Base-by-base conservation (phyloP, 2,797 vertebrate genomes). In the Glyptemys insculpta region DNA sequence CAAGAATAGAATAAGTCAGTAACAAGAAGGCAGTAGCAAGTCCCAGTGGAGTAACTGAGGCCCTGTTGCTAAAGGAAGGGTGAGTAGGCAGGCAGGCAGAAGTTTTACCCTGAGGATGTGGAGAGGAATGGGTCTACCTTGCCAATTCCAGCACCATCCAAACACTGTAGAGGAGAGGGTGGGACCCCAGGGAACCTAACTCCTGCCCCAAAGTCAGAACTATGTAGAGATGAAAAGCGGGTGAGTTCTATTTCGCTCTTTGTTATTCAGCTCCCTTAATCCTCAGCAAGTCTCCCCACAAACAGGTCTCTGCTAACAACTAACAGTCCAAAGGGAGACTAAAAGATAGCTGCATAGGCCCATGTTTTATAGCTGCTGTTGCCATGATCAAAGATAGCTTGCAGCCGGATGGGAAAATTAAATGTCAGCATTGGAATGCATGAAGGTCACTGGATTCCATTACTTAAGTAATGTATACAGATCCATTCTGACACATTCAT, bases 401-500 rank as follows among this genome's bases (percentile, higher is more conserved):
- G 80, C 78, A 82, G 79, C 79, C 1, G 5, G 31, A 62, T 85
- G 90, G 90, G 81, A 76, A 93, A 91, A 94, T 92, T 53, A 91
- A 91, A 84, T 94, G 87, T 93, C 95, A 92, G 34, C 72, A 49
- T 81, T 14, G 25, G 90, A 82, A 81, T 5, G 76, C 7, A 4
- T 83, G 93, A 95, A 92, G 87, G 87, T 95, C 56, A 5, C 5
- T 3, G 0, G 81, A 72, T 87, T 83, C 88, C 62, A 21, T 91
- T 89, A 81, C 83, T 56, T 88, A 86, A 93, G 91, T 41, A 86
- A 53, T 47, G n/a, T 88, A 68, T 79, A 47, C 68, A 85, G 87
- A 90, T 94, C 90, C 1, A 0, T 57, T 50, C 79, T 87, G 89
- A 83, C 81, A 53, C 3, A 0, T 78, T 89, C 62, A 25, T 95